These are phyloP conservation scores for Anabas testudineus DNA, from an alignment of 2,797 vertebrate species.

Conservation along the genomic window DNA sequence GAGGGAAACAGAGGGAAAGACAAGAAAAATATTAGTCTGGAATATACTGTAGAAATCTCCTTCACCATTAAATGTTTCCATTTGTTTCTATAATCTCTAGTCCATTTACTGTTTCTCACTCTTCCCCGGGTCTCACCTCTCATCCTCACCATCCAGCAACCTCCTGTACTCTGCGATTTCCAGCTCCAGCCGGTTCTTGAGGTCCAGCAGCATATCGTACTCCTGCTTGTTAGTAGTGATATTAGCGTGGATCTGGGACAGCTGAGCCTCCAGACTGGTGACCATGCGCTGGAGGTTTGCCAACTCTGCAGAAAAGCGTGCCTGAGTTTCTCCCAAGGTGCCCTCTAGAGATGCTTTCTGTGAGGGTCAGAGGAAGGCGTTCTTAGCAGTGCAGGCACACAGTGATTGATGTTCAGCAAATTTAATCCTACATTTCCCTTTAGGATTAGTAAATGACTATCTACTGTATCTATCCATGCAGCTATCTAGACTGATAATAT, in stretches of 20 bases:
- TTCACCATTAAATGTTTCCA: neutral
- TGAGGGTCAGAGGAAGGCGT: neutral
- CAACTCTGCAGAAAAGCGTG: slow-evolving; percentile 70
- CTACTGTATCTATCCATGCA: too few species aligned
- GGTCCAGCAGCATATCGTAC: slow-evolving; percentile 90
- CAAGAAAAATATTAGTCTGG: slow-evolving; percentile 35
- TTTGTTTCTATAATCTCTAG: neutral
- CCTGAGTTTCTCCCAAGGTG: slow-evolving; percentile 78
- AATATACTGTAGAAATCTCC: neutral
- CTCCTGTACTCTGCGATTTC: slow-evolving; percentile 94
- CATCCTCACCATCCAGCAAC: slow-evolving; percentile 88
- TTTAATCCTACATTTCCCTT: too few species aligned
- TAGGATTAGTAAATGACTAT: too few species aligned
- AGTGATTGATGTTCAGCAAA: neutral
- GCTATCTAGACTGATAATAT: too few species aligned
- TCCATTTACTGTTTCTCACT: neutral
- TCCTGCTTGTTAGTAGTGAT: slow-evolving; percentile 87
- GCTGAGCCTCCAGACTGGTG: slow-evolving; percentile 87
- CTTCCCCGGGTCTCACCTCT: slow-evolving; percentile 54
- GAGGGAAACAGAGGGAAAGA: slow-evolving; percentile 9
- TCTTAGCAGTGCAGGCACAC: neutral
- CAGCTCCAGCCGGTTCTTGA: slow-evolving; percentile 91
- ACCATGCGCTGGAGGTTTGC: slow-evolving; percentile 83
- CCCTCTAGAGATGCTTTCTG: slow-evolving; percentile 82
- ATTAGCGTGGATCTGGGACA: slow-evolving; percentile 84